Conservation (phyloP, 2,888 invertebrate species). For the Nomada flava region DNA sequence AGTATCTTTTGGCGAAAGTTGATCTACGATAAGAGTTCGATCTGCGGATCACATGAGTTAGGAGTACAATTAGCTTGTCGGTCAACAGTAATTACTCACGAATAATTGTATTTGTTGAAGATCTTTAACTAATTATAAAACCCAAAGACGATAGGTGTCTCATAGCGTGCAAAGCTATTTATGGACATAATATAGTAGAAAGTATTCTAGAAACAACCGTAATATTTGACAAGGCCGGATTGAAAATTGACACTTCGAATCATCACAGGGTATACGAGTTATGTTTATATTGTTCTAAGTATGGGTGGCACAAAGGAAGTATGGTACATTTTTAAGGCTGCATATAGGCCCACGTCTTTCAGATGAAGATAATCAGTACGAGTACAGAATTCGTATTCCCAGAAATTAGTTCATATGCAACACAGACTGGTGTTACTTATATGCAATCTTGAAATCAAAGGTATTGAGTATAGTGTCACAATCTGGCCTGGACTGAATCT, state of each 20-base stretch:
- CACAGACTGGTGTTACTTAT: constrained; percentile 42
- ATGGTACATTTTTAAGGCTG: constrained; percentile 62
- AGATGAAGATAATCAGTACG: constrained; percentile 31
- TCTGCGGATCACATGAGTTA: constrained; percentile 4
- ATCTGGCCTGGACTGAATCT: constrained; percentile 80
- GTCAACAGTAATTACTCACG: constrained; percentile 34
- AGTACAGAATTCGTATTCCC: constrained; percentile 26
- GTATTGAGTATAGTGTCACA: constrained; percentile 65
- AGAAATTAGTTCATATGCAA: constrained; percentile 35
- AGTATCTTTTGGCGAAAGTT: constrained; percentile 1
- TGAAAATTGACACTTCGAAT: constrained; percentile 71
- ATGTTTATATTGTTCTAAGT: constrained; percentile 77
- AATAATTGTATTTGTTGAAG: constrained; percentile 38
- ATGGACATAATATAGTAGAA: constrained; percentile 74
- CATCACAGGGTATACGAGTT: constrained; percentile 80
- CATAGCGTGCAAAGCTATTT: constrained; percentile 78
- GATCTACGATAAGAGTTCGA: constrained; percentile 22
- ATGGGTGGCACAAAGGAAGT: constrained; percentile 59
- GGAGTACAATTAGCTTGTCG: constrained; percentile 26
- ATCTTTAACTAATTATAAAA: constrained; percentile 76
- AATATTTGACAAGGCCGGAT: constrained; percentile 76
- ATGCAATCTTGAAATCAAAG: constrained; percentile 64
- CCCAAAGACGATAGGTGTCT: constrained; percentile 78
- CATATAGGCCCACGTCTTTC: constrained; percentile 58
- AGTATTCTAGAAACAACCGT: constrained; percentile 70